phyloP scores from a whole-genome alignment of 2,113 vertebrate genomes.

The Pycnonotus jocosus region DNA sequence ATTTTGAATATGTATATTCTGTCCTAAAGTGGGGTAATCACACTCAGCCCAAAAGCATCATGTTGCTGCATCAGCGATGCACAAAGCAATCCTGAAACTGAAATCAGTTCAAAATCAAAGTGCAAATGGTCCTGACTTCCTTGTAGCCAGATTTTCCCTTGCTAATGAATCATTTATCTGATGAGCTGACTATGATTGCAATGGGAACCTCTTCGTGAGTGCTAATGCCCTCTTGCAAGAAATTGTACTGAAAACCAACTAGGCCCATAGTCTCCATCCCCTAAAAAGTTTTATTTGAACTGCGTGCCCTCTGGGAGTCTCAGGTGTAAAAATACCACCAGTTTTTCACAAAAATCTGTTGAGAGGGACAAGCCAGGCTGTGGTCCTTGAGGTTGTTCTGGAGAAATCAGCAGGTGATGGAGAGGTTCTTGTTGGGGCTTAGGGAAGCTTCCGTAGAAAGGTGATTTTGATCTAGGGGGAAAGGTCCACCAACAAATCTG shows the following conservation, averaged over 20 bases:
- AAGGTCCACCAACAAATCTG: neutral
- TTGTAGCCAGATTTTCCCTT: neutral
- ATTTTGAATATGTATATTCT: neutral
- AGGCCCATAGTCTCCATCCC: rapidly evolving
- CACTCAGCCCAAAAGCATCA: neutral
- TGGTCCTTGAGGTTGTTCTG: neutral
- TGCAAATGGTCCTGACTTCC: neutral
- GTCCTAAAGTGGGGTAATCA: neutral
- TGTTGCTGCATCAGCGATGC: neutral
- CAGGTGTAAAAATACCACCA: neutral
- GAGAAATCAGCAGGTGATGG: neutral
- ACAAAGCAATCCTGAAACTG: neutral
- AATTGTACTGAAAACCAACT: neutral
- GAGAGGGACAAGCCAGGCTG: neutral
- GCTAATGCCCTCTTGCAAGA: neutral
- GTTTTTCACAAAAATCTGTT: neutral
- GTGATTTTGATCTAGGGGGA: neutral
- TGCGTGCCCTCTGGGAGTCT: neutral
- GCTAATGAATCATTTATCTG: neutral
- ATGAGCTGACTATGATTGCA: neutral
- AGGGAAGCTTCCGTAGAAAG: neutral
- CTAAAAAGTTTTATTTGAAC: neutral
- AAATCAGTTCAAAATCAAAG: neutral
- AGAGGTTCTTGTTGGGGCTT: neutral
- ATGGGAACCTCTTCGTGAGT: neutral